Evolutionary conservation across 1,140 invertebrate genomes (phyloP).

Genomic region (Achatina immaculata): DNA sequence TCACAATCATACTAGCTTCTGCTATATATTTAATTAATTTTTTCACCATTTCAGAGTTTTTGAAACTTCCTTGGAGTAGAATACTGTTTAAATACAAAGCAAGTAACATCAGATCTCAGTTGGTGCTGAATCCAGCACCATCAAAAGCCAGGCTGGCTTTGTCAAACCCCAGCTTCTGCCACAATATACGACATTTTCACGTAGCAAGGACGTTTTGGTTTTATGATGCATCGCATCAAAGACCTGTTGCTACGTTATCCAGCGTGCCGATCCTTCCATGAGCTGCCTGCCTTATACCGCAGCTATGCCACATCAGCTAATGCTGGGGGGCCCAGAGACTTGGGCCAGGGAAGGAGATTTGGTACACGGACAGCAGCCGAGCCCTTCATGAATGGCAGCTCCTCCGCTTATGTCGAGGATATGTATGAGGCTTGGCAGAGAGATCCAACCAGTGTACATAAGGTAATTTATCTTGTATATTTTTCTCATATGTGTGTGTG

Average conservation of each 20-base stretch:
- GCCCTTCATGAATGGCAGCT: slow-evolving; percentile 78
- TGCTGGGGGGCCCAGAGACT: slow-evolving; percentile 20
- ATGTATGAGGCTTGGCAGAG: slow-evolving; percentile 98
- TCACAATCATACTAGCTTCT: no score
- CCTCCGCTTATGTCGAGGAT: slow-evolving; percentile 94
- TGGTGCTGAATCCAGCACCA: background rate
- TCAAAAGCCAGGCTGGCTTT: slow-evolving; percentile 34
- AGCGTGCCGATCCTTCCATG: slow-evolving; percentile 33
- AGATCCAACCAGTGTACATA: slow-evolving; percentile 95
- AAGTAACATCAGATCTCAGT: background rate
- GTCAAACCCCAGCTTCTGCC: slow-evolving; percentile 47
- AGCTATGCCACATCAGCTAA: slow-evolving; percentile 38
- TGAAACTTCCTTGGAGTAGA: no score
- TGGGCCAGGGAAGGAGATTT: slow-evolving; percentile 38
- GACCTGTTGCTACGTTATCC: slow-evolving; percentile 46
- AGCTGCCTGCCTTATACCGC: slow-evolving; percentile 25
- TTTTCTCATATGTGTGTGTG: no score
- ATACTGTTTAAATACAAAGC: no score
- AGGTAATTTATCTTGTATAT: slow-evolving; percentile 77
- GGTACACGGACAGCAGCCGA: slow-evolving; percentile 65
- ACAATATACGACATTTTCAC: slow-evolving; percentile 64
- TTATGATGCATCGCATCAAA: slow-evolving; percentile 48
- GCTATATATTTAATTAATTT: no score
- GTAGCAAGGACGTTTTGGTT: slow-evolving; percentile 53
- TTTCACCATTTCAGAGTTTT: no score